Evolutionary conservation across 2,888 invertebrate species (phyloP), one percentile per base, ranked within the genome.

Genomic region (Nemotelus pantherinus): DNA sequence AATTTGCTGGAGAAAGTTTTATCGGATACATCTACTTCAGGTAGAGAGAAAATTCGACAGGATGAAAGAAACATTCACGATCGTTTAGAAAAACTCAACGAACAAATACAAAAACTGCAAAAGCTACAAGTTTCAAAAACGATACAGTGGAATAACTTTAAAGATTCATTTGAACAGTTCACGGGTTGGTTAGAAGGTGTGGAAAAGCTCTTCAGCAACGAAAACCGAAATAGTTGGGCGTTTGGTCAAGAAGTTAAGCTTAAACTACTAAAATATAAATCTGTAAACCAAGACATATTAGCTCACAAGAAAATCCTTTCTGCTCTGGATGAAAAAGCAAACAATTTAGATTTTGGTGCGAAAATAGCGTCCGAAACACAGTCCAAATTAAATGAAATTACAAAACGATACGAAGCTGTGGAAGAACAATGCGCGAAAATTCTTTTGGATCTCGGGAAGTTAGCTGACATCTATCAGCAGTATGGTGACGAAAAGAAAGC

Each of bases 281-380:
- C 95, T 0, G 89, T 93, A 67, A 90, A 95, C 76, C 97, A 98
- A 88, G 98, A 98, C 87, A 95, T 97, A 44, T 88, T 92, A 77
- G 94, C 96, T 0, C 95, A 98, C 84, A 97, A 97, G 85, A 90
- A 96, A 81, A 93, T 97, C 3, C 93, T 98, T 60, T 97, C 98
- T 88, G 93, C 94, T 3, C 92, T 97, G 1, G 93, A 93, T 5
- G 97, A 97, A 83, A 97, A 97, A 86, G 95, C 96, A 0, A 92
- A 93, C 81, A 90, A 90, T 39, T 25, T 25, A 63, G 25, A 63
- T 63, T 3, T n/a, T 63, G 90, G 93, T 2, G 89, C 92, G 72
- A 89, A 88, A 50, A 90, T 90, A 81, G 88, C 86, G 65, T 83
- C 83, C 63, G 92, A 93, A 84, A 91, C 94, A 81, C 89, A 92